Conservation (phyloP, 1,140 invertebrate genomes). For the Temnothorax curvispinosus region DNA sequence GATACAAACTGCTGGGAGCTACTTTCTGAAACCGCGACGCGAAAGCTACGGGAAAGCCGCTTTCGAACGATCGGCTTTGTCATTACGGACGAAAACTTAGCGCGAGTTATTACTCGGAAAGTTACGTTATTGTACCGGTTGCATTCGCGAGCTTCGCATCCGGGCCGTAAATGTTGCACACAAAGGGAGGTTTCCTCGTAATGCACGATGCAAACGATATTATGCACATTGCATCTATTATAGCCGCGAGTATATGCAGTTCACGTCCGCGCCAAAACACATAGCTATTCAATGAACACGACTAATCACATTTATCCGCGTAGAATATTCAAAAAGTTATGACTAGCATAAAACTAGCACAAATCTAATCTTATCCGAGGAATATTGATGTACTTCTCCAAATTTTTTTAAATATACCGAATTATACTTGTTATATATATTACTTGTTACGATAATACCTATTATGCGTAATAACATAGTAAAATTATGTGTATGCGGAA, state of each 20-base stretch:
- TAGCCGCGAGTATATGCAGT: neutral
- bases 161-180: conserved; percentile 35
- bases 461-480: neutral
- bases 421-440: neutral
- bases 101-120: conserved; percentile 59
- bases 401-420: neutral
- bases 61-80: conserved; percentile 63
- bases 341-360: neutral
- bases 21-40: conserved; percentile 3
- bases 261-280: neutral
- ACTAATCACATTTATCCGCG: neutral
- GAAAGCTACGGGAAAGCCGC: conserved; percentile 28
- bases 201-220: conserved; percentile 54
- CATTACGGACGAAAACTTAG: conserved; percentile 53
- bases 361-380: neutral
- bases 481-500: conserved; percentile 3
- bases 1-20: conserved; percentile 50
- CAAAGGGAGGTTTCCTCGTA: conserved; percentile 44
- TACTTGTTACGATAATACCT: neutral
- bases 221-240: conserved; percentile 54
- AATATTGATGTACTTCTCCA: too few species aligned
- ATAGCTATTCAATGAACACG: conserved; percentile 6
- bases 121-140: conserved; percentile 49
- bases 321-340: conserved; percentile 16
- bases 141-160: conserved; percentile 25